Evolutionary conservation across 2,797 vertebrate genomes (phyloP), one percentile per base, ranked within the genome.

Genomic region (Pristis pectinata): DNA sequence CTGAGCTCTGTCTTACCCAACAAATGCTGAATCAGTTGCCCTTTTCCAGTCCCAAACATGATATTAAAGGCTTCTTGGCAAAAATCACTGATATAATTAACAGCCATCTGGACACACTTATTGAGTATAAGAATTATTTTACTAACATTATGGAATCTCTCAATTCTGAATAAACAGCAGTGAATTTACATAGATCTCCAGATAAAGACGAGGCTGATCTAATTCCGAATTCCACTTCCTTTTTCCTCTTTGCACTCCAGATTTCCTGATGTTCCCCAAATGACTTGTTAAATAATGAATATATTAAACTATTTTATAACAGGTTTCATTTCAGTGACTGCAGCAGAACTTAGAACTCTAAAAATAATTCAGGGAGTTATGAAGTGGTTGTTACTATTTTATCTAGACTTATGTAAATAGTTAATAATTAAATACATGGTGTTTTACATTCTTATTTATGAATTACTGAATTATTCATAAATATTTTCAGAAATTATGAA

Each of bases 31-130:
- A 74, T 74, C 49, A 94, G 49, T 76, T 94, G 70, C 70, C 49
- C 70, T 53, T 94, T 76, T 94, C 70, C 70, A 76, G 67, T 94
- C 92, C 37, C 49, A 56, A 94, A 27, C 44, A 94, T 8, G 44
- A 76, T 94, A 53, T 67, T 70, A 67, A 72, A 93, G 37, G 37
- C 41, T 70, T 49, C 67, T 76, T 76, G 92, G 67, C 92, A 94
- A 44, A 11, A 24, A 49, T 67, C 15, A 37, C 59, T 22, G 27
- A 93, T 93, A 93, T 41, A 94, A 76, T 76, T 94, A 74, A 44
- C 92, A 94, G 92, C 70, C 92, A 94, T 94, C 72, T 94, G 92
- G 67, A 74, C 70, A 94, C 53, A 27, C 94, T 94, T 76, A 76
- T 76, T 74, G 92, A 27, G 67, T 34, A 74, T 30, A 76, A 76